Conservation (phyloP, 1,140 invertebrate genomes). For the Pissodes strobi region DNA sequence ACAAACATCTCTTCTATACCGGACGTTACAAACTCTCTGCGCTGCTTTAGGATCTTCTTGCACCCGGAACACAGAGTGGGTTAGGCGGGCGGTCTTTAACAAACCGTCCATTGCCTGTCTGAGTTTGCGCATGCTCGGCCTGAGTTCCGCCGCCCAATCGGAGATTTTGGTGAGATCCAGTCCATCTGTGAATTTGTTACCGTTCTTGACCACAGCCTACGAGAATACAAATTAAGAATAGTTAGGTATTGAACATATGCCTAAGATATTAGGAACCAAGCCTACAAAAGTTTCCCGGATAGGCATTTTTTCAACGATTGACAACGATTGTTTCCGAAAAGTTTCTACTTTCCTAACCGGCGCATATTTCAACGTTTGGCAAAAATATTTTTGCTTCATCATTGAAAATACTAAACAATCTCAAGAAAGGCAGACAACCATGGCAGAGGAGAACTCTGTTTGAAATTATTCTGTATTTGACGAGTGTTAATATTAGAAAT, state of each 20-base stretch:
- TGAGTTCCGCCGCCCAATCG: conserved; percentile 77
- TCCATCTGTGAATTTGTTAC: conserved; percentile 75
- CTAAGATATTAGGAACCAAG: too few relatives aligned
- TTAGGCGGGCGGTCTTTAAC: conserved; percentile 79
- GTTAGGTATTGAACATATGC: not conserved
- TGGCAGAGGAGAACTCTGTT: too few relatives aligned
- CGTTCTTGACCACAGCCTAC: conserved; percentile 36
- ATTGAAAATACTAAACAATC: too few relatives aligned
- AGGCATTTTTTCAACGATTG: too few relatives aligned
- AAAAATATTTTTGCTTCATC: too few relatives aligned
- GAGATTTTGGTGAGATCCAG: conserved; percentile 68
- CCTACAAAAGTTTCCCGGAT: too few relatives aligned
- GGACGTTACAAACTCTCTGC: conserved; percentile 59
- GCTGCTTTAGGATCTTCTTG: conserved; percentile 73
- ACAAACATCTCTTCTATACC: conserved; percentile 80
- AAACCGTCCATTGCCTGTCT: conserved; percentile 80
- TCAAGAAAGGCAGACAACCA: too few relatives aligned
- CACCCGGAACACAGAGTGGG: conserved; percentile 85
- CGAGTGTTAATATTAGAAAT: too few relatives aligned
- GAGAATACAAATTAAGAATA: not conserved
- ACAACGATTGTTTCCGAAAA: too few relatives aligned
- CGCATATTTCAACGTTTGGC: too few relatives aligned
- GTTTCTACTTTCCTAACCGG: too few relatives aligned
- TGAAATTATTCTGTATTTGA: too few relatives aligned
- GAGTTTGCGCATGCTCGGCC: conserved; percentile 81